Evolutionary conservation across 1,140 invertebrate species (phyloP).

Genomic region (Nomia melanderi): DNA sequence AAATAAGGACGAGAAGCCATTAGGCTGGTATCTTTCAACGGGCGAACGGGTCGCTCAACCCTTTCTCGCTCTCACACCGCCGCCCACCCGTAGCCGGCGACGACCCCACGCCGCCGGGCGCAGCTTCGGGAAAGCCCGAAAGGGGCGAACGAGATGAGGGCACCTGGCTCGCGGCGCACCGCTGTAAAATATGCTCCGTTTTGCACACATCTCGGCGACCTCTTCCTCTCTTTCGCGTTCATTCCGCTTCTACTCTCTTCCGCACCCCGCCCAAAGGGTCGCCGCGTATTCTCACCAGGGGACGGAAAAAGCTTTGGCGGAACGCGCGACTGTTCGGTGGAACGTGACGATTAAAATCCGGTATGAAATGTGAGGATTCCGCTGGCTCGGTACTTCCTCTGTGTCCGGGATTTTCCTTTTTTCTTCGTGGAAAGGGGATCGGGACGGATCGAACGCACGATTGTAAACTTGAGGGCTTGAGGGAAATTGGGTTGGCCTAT

Average conservation of each 20-base stretch:
- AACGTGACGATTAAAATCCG: not conserved
- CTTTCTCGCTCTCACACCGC: too few relatives aligned
- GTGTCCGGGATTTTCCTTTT: too few relatives aligned
- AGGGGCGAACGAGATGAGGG: conserved; percentile 24
- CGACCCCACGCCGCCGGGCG: not conserved
- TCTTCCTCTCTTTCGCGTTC: not conserved
- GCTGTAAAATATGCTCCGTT: conserved; percentile 49
- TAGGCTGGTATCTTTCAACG: conserved; percentile 53
- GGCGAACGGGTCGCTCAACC: conserved; percentile 30
- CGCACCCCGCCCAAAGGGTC: not conserved
- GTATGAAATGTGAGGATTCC: not conserved
- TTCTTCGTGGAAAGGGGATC: too few relatives aligned
- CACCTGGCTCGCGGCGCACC: conserved; percentile 30
- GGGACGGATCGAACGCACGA: too few relatives aligned
- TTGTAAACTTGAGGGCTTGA: too few relatives aligned
- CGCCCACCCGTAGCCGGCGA: too few relatives aligned
- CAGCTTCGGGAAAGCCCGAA: too few relatives aligned
- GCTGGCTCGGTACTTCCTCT: too few relatives aligned
- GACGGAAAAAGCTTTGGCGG: conserved; percentile 22
- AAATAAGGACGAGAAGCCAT: conserved; percentile 52
- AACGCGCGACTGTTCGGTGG: conserved; percentile 6
- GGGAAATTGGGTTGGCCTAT: too few relatives aligned
- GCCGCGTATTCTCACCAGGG: not conserved
- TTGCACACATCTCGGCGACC: conserved; percentile 37
- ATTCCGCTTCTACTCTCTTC: not conserved